A percentile compares a stretch with the other conserved stretches of the same genome.
These are phyloP conservation scores for Pseudorectes ferrugineus DNA, from an alignment of 2,113 vertebrate genomes.

Conservation along the genomic window DNA sequence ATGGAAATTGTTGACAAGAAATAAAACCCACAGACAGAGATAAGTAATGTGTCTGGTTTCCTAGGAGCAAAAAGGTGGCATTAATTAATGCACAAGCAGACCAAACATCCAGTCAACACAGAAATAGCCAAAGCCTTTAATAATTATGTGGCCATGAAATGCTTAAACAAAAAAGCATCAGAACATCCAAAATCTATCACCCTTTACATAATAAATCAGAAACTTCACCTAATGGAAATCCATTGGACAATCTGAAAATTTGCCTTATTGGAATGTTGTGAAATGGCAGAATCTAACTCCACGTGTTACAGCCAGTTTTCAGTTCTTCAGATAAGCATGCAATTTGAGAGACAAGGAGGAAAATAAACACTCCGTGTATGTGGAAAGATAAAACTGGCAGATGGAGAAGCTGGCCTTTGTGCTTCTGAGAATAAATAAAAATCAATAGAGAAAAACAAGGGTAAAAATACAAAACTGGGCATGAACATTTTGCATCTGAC, in stretches of 20 bases:
- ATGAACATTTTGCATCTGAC: background rate
- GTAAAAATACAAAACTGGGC: background rate
- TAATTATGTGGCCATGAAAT: background rate
- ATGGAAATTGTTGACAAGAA: conserved; percentile 29
- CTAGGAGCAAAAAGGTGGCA: background rate
- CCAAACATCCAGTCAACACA: background rate
- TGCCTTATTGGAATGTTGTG: background rate
- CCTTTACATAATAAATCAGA: background rate
- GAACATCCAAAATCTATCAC: background rate
- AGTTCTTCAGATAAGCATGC: background rate
- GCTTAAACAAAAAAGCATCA: background rate
- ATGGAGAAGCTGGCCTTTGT: background rate
- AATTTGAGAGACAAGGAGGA: background rate
- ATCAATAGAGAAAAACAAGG: conserved; percentile 5
- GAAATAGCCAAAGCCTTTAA: background rate
- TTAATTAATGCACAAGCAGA: background rate
- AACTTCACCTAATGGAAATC: background rate
- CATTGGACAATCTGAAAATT: background rate
- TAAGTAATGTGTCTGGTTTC: background rate
- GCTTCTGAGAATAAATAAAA: conserved; percentile 35
- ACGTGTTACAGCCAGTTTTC: background rate
- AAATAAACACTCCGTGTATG: background rate
- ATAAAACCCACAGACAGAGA: background rate
- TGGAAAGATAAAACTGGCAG: background rate
- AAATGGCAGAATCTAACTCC: background rate